phyloP scores from a whole-genome alignment of 2,113 vertebrate genomes.

The Maccullochella peelii region DNA sequence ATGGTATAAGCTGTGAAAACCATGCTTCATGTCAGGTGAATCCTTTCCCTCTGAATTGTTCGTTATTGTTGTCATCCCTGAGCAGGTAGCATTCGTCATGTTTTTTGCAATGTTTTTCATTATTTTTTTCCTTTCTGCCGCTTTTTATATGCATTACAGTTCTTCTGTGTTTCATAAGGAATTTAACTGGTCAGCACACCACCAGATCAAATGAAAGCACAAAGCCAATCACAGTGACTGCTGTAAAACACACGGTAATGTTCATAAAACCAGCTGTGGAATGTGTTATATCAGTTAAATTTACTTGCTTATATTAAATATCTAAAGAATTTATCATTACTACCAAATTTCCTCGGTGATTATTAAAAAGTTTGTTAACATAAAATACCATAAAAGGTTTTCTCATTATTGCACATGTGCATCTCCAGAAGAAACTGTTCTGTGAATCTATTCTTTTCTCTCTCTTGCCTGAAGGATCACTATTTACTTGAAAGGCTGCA shows the following conservation, averaged over 20 bases:
- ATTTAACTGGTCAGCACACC: background rate
- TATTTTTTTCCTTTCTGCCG: conserved; percentile 22
- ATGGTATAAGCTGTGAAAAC: conserved; percentile 47
- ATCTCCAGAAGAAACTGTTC: conserved; percentile 24
- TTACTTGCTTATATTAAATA: conserved; percentile 16
- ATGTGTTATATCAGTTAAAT: background rate
- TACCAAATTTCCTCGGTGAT: conserved; percentile 6
- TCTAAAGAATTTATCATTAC: background rate
- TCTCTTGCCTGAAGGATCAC: conserved; percentile 12
- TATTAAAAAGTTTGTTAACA: background rate
- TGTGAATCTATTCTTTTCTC: conserved; percentile 18
- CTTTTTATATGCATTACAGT: conserved; percentile 46
- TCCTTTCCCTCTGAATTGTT: conserved; percentile 24
- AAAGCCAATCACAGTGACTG: conserved; percentile 19
- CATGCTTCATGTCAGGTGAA: conserved; percentile 30
- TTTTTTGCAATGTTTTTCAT: conserved; percentile 23
- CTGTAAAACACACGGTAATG: conserved; percentile 22
- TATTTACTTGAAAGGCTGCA: background rate
- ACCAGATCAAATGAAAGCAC: conserved; percentile 39
- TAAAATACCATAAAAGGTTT: background rate
- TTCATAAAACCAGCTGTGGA: conserved; percentile 11
- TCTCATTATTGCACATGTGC: background rate
- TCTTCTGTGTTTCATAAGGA: conserved; percentile 32
- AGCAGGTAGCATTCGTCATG: conserved; percentile 11
- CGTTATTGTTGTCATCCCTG: conserved; percentile 22